phyloP scores from a whole-genome alignment of 2,113 vertebrate genomes.

The Gobio gobio region DNA sequence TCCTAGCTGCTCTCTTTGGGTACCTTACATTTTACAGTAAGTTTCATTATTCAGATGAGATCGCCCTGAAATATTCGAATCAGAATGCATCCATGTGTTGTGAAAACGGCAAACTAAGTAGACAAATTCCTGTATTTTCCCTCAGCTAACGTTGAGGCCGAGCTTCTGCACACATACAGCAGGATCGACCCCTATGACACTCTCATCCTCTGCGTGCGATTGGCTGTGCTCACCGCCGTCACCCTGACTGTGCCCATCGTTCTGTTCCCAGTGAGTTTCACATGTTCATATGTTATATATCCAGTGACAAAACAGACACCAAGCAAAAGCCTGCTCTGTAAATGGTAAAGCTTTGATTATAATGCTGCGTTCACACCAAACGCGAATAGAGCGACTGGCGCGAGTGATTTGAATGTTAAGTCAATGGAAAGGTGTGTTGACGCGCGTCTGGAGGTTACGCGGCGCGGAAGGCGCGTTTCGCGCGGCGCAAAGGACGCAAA shows the following conservation, averaged over 20 bases:
- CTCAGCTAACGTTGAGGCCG: conserved; percentile 85
- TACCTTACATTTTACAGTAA: conserved; percentile 98
- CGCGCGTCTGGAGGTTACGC: too few species aligned
- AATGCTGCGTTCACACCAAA: too few species aligned
- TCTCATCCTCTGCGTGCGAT: conserved; percentile 92
- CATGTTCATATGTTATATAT: not conserved
- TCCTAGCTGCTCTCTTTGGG: conserved; percentile 95
- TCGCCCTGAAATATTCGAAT: not conserved
- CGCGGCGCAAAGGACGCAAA: too few species aligned
- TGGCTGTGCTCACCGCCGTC: conserved; percentile 94
- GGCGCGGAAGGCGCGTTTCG: too few species aligned
- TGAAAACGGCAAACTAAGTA: not conserved
- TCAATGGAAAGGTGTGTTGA: too few species aligned
- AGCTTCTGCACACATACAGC: conserved; percentile 95
- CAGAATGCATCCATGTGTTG: not conserved
- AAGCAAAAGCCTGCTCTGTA: not conserved
- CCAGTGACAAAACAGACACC: not conserved
- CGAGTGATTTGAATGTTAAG: too few species aligned
- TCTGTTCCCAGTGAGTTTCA: conserved; percentile 88
- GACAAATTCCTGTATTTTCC: conserved; percentile 11
- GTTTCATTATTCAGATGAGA: conserved; percentile 47
- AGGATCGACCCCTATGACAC: conserved; percentile 89
- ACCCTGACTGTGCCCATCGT: conserved; percentile 96
- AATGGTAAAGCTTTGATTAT: not conserved
- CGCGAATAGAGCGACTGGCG: too few species aligned